Evolutionary conservation across 2,888 invertebrate species (phyloP), one percentile per base, ranked within the genome.

Genomic region (Mellilla xanthometata): DNA sequence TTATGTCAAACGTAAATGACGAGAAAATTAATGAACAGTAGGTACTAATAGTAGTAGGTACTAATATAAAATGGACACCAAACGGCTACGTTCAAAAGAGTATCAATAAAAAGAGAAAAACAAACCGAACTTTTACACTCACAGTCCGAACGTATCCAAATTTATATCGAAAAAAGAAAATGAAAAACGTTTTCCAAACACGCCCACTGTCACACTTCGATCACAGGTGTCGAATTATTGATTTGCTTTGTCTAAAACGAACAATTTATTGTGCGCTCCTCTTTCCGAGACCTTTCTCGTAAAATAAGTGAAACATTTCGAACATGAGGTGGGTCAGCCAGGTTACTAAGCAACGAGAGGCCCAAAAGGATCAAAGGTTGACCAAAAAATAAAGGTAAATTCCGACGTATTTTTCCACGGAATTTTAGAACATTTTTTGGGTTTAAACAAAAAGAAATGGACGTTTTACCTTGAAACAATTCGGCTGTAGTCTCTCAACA

Each of bases 211-310:
- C 38, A 23, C 39, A 40, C 30, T 27, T 24, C 35, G 39, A 28
- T 32, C 42, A 41, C 60, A 54, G 59, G 58, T 56, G 69, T 62
- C 61, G 66, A 73, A 70, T 72, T 71, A 72, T 76, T 66, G 71
- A 75, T 75, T 71, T 66, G 65, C 65, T 71, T 73, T 67, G 64
- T 75, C 62, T 66, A 62, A 65, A 65, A 56, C 49, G 55, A 58
- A 55, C 64, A 60, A 56, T 61, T 45, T 54, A 54, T 58, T 45
- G 51, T 62, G 28, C 10, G 28, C 27, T 63, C 54, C 60, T 49
- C 27, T 58, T 51, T 52, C 39, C 41, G 35, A 36, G 54, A 45
- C 45, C 45, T 51, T 49, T 47, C 49, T 52, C 54, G 49, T 55
- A 51, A 49, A 54, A 57, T 57, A 54, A 56, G 52, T 55, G 32